Evolutionary conservation across 2,113 vertebrate species (phyloP).

Genomic region (Sebastes schlegelii): DNA sequence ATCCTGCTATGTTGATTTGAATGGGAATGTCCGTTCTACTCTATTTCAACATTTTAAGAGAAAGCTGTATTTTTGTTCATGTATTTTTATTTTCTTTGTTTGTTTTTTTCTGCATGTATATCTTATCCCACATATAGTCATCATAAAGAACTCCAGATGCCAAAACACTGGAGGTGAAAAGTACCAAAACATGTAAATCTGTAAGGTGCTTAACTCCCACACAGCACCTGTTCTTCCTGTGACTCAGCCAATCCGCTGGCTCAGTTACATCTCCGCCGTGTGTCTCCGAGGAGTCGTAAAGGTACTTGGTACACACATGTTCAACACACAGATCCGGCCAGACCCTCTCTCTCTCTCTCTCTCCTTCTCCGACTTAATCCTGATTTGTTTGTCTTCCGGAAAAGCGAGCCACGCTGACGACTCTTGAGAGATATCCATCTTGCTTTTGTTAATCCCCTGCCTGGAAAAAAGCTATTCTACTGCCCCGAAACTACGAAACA

Average conservation of each 20-base stretch:
- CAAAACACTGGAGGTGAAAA: constrained; percentile 53
- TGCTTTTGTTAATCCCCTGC: constrained; percentile 40
- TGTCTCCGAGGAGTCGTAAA: constrained; percentile 12
- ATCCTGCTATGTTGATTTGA: no score
- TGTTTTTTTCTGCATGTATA: not conserved
- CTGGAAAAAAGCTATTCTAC: constrained; percentile 4
- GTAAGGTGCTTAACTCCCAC: constrained; percentile 49
- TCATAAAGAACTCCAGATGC: constrained; percentile 46
- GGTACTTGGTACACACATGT: constrained; percentile 15
- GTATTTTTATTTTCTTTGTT: not conserved
- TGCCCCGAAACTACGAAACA: constrained; percentile 23
- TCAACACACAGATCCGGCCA: not conserved
- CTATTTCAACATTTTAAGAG: no score
- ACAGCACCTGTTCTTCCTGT: constrained; percentile 49
- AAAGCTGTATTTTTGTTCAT: no score
- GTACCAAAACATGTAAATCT: constrained; percentile 51
- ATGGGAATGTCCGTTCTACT: no score
- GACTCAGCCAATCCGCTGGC: constrained; percentile 52
- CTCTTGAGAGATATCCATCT: constrained; percentile 50
- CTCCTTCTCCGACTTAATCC: constrained; percentile 40
- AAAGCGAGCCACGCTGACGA: constrained; percentile 25
- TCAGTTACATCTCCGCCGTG: constrained; percentile 17
- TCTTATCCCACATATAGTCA: not conserved
- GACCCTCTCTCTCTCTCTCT: constrained; percentile 13
- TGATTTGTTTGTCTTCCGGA: constrained; percentile 40